Conservation (phyloP, 2,888 invertebrate species). For the Apocheima hispidaria region DNA sequence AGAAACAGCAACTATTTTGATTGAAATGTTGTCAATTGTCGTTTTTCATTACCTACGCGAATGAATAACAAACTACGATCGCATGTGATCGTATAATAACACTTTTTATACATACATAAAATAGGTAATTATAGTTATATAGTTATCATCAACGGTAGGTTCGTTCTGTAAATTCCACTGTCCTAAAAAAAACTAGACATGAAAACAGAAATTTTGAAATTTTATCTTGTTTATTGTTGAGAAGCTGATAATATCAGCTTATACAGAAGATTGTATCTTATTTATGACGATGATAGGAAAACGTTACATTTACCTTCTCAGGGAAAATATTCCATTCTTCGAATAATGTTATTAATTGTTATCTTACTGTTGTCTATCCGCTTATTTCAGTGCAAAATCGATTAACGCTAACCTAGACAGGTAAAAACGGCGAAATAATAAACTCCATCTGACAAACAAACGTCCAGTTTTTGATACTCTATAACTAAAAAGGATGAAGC, state of each 20-base stretch:
- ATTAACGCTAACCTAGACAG: slow-evolving; percentile 22
- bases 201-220: slow-evolving; percentile 20
- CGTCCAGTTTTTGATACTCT: slow-evolving; percentile 8
- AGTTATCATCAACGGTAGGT: not conserved
- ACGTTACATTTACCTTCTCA: slow-evolving; percentile 17
- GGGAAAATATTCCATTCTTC: slow-evolving; percentile 22
- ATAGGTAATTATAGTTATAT: not conserved
- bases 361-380: not conserved
- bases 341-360: not conserved
- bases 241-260: slow-evolving; percentile 14
- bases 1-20: no score
- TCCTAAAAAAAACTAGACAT: slow-evolving; percentile 5
- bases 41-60: not conserved
- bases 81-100: not conserved
- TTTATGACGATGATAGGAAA: slow-evolving; percentile 27
- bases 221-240: slow-evolving; percentile 22
- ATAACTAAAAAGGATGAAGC: slow-evolving; percentile 16
- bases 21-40: no score
- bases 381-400: slow-evolving; percentile 23
- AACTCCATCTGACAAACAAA: slow-evolving; percentile 25
- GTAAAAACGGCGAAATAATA: slow-evolving; percentile 22
- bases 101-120: not conserved
- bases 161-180: not conserved
- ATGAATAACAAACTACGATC: not conserved
- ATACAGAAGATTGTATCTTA: slow-evolving; percentile 25